A percentile compares a stretch with the other conserved stretches of the same genome.
Evolutionary conservation across 1,140 invertebrate genomes (phyloP).

Genomic region (Heliconius himera): DNA sequence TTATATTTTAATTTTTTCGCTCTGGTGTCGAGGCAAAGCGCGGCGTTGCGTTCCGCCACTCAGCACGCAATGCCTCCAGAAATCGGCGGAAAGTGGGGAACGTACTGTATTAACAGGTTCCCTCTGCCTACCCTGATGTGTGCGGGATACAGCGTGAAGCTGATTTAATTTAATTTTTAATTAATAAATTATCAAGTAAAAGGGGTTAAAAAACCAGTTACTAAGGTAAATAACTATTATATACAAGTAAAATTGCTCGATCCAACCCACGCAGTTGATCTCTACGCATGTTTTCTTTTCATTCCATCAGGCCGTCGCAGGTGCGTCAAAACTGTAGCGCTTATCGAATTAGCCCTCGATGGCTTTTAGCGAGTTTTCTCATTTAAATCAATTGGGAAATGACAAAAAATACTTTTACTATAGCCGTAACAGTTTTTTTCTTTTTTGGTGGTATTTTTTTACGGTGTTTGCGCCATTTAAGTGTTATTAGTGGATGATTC

Average conservation of each 20-base stretch:
- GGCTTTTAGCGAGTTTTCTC: slow-evolving; percentile 20
- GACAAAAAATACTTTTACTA: slow-evolving; percentile 30
- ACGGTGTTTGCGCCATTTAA: too few species aligned
- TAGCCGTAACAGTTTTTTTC: background rate
- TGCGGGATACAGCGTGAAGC: too few species aligned
- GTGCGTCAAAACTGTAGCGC: slow-evolving; percentile 46
- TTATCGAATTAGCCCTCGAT: slow-evolving; percentile 38
- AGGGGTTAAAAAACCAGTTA: background rate
- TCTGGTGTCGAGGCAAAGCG: too few species aligned
- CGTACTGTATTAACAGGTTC: too few species aligned
- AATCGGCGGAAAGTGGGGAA: too few species aligned
- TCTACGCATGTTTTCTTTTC: slow-evolving; percentile 60
- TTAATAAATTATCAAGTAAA: background rate
- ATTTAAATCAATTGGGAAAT: slow-evolving; percentile 28
- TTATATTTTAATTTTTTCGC: too few species aligned
- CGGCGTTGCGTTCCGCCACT: too few species aligned
- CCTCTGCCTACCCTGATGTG: too few species aligned
- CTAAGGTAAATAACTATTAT: background rate
- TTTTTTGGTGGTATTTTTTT: too few species aligned
- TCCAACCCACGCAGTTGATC: background rate
- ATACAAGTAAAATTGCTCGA: background rate
- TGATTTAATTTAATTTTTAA: too few species aligned
- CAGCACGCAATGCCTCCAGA: too few species aligned
- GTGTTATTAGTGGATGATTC: too few species aligned
- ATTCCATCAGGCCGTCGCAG: slow-evolving; percentile 59